Percentiles rank a stretch among this genome's conserved stretches.
These are phyloP conservation scores for Agelas oroides DNA, from an alignment of 37 sponge, comb jelly and placozoan species.

Conservation along the genomic window DNA sequence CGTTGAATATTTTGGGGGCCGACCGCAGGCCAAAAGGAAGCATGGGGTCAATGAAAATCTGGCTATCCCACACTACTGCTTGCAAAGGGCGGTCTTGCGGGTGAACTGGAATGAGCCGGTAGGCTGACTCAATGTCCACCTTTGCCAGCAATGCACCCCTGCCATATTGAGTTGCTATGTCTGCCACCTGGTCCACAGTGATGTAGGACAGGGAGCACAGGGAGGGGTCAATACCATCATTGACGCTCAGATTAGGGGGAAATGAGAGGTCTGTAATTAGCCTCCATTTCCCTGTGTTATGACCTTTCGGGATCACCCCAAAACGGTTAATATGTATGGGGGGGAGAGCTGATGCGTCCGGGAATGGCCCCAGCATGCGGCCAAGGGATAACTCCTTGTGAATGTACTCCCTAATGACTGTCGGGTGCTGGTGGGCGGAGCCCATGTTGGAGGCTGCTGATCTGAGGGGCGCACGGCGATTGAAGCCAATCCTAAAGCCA, in stretches of 20 bases:
- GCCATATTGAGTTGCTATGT: background rate
- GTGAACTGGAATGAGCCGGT: conserved; percentile 30
- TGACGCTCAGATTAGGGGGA: conserved; percentile 37
- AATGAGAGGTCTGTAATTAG: conserved; percentile 49
- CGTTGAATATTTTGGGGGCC: conserved; percentile 41
- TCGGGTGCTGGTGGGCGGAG: background rate
- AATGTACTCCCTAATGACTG: background rate
- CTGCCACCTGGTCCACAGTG: conserved; percentile 4
- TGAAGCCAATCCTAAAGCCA: background rate
- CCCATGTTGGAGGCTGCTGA: background rate
- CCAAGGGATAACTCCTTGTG: conserved; percentile 1
- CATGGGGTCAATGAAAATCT: conserved; percentile 28
- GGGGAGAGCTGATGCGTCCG: background rate
- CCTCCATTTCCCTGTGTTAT: conserved; percentile 36
- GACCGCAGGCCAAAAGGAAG: conserved; percentile 42
- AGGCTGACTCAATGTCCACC: conserved; percentile 8
- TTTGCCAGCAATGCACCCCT: conserved; percentile 5
- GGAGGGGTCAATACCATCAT: conserved; percentile 41
- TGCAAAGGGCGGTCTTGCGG: conserved; percentile 23
- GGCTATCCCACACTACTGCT: conserved; percentile 16
- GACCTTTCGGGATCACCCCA: conserved; percentile 7
- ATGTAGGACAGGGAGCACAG: conserved; percentile 7
- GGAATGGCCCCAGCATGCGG: conserved; percentile 30
- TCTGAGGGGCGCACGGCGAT: background rate
- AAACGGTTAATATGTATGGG: background rate